These are phyloP conservation scores for Galeruca laticollis DNA, from an alignment of 2,888 invertebrate genomes.

Conservation along the genomic window DNA sequence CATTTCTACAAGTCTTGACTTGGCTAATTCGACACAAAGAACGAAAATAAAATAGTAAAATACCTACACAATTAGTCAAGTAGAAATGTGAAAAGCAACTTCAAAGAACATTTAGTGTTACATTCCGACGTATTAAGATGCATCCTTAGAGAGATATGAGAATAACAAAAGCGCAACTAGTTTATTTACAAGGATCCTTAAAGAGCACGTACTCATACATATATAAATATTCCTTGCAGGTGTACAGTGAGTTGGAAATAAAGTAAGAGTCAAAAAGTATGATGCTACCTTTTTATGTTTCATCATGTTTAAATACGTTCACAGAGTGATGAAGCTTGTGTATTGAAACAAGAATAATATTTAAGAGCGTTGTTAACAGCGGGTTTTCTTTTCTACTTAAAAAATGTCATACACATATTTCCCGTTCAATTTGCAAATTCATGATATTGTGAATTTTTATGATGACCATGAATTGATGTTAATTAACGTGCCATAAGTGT, in stretches of 20 bases:
- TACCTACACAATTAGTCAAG: slow-evolving; percentile 2
- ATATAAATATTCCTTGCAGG: background rate
- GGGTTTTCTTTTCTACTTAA: too few relatives aligned
- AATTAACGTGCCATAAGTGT: too few relatives aligned
- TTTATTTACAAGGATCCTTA: background rate
- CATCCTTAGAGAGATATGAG: background rate
- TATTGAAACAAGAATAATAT: too few relatives aligned
- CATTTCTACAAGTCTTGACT: background rate
- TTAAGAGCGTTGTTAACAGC: too few relatives aligned
- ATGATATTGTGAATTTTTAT: too few relatives aligned
- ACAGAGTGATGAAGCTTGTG: too few relatives aligned
- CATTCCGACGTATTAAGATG: background rate
- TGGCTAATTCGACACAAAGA: background rate
- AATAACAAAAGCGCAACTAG: background rate
- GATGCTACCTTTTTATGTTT: too few relatives aligned
- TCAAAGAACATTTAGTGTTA: background rate
- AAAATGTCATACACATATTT: too few relatives aligned
- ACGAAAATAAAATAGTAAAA: background rate
- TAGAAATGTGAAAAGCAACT: background rate
- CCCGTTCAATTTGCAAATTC: too few relatives aligned
- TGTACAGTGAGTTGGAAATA: background rate
- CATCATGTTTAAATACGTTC: too few relatives aligned
- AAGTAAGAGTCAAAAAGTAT: background rate
- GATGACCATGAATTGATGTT: too few relatives aligned
- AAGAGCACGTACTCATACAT: background rate